phyloP scores from a whole-genome alignment of 92 coral and sea anemone genomes.

The Ricordea florida region DNA sequence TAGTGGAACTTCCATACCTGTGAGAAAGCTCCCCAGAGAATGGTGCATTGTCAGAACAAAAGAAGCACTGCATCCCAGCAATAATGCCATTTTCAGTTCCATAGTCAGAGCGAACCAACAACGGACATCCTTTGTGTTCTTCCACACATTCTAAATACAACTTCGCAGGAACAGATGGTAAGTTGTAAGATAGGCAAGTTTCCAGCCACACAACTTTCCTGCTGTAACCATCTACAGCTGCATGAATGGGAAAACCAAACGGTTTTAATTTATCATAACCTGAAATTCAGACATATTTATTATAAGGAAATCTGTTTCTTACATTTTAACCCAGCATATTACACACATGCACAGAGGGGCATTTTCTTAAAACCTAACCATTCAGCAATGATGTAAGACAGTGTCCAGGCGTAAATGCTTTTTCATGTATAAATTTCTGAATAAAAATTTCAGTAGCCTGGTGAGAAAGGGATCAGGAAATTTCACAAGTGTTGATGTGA shows the following conservation, averaged over 20 bases:
- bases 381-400: too few species aligned
- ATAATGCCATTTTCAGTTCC: constrained; percentile 64
- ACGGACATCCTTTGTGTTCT: constrained; percentile 43
- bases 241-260: constrained; percentile 54
- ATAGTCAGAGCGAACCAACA: constrained; percentile 33
- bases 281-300: constrained; percentile 3
- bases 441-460: not conserved
- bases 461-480: too few species aligned
- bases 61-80: constrained; percentile 57
- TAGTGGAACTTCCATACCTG: constrained; percentile 31
- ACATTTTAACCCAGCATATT: not conserved
- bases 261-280: constrained; percentile 47
- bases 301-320: constrained; percentile 1
- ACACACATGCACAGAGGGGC: too few species aligned
- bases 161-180: constrained; percentile 41
- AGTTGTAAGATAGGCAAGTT: constrained; percentile 36
- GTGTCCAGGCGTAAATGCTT: too few species aligned
- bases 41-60: constrained; percentile 41
- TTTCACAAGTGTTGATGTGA: too few species aligned
- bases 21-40: constrained; percentile 41
- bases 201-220: constrained; percentile 56
- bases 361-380: too few species aligned
- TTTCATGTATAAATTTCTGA: not conserved
- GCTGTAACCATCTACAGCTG: constrained; percentile 63
- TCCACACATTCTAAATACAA: constrained; percentile 40